Base-by-base conservation (phyloP, 2,797 vertebrate genomes). In the Rhincodon typus region DNA sequence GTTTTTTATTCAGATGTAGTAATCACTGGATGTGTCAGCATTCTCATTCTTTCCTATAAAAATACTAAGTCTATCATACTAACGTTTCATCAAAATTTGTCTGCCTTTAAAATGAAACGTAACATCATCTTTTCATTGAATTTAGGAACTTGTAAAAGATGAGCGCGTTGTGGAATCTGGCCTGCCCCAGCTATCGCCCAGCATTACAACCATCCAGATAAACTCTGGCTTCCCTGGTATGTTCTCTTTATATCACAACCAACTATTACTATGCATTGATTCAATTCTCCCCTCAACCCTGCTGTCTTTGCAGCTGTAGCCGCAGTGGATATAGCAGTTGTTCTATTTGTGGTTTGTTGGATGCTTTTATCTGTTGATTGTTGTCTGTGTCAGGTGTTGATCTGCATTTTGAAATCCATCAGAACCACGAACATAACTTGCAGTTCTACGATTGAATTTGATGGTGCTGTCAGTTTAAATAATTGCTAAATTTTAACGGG, bases 131-230 rank as follows among this genome's bases (percentile, higher is more conserved):
- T 97, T 10, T 96, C 87, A 0, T 46, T 96, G 96, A 79, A 96
- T 96, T 96, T 95, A 99, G 98, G 98, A 99, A 97, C 97, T 98
- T 97, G 96, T 97, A 97, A 98, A 98, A 97, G 97, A 98, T 97
- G 99, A 97, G 96, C 97, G 97, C 96, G 96, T 97, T 97, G 96
- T 98, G 96, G 98, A 98, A 96, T 97, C 98, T 96, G 97, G 98
- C 95, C 98, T 98, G 93, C 98, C 98, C 96, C 98, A 98, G 97
- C 98, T 98, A 95, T 99, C 98, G 96, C 98, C 98, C 62, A 98
- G 98, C 96, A 97, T 99, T 97, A 98, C 98, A 96, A 98, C 98
- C 94, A 98, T 99, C 96, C 98, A 98, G 94, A 97, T 99, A 96
- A 97, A 98, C 96, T 97, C 97, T 95, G 97, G 97, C 74, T 98